These are phyloP conservation scores for Podarcis cretensis DNA, from an alignment of 2,113 vertebrate species.

Conservation along the genomic window DNA sequence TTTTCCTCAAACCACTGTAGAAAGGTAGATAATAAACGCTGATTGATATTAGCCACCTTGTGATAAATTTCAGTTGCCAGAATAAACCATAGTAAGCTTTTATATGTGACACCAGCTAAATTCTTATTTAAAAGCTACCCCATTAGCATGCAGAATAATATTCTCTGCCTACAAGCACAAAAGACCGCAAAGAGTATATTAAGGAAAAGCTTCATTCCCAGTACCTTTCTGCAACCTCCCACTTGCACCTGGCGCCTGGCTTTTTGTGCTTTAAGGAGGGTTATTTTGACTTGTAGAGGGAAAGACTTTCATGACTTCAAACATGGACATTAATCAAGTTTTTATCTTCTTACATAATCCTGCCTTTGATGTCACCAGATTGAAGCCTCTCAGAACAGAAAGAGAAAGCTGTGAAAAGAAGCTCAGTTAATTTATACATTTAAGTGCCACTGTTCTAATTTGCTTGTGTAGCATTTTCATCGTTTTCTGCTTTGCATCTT, in stretches of 20 bases:
- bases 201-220: constrained; percentile 55
- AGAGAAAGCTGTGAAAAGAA: constrained; percentile 81
- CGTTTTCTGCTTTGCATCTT: constrained; percentile 92
- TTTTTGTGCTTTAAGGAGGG: constrained; percentile 74
- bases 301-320: constrained; percentile 90
- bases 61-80: not conserved
- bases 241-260: constrained; percentile 75
- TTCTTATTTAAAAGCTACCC: constrained; percentile 64
- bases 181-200: constrained; percentile 65
- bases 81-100: constrained; percentile 4
- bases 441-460: constrained; percentile 81
- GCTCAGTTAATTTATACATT: constrained; percentile 81
- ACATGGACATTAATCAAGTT: constrained; percentile 89
- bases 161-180: constrained; percentile 63
- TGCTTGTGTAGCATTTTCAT: constrained; percentile 73
- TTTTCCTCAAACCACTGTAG: not conserved
- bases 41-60: not conserved
- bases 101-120: constrained; percentile 64
- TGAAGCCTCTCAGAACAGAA: constrained; percentile 86
- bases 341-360: constrained; percentile 88
- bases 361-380: constrained; percentile 91
- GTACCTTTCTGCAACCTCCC: constrained; percentile 15
- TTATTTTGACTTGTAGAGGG: constrained; percentile 72
- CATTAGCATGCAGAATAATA: constrained; percentile 41
- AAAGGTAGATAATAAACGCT: not conserved